Evolutionary conservation across 2,888 invertebrate genomes (phyloP).

Genomic region (Parasteatoda lunata): DNA sequence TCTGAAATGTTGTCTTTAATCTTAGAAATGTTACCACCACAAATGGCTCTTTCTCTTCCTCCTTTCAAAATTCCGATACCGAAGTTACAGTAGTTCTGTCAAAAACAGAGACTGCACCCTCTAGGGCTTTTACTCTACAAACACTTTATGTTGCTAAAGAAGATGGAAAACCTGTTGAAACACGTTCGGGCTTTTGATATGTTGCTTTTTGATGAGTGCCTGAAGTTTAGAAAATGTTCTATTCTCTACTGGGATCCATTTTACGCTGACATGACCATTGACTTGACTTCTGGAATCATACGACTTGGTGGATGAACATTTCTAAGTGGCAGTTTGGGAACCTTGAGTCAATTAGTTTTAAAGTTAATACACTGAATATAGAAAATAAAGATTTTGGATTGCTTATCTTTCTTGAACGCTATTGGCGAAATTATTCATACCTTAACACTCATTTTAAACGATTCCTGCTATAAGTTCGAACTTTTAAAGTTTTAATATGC

Average conservation of each 20-base stretch:
- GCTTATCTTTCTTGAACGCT: too few relatives aligned
- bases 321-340: neutral
- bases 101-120: constrained; percentile 29
- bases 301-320: neutral
- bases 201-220: constrained; percentile 32
- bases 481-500: too few relatives aligned
- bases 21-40: neutral
- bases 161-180: constrained; percentile 49
- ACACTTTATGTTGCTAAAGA: constrained; percentile 20
- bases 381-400: too few relatives aligned
- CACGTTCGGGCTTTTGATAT: constrained; percentile 41
- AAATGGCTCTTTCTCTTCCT: constrained; percentile 25
- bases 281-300: neutral
- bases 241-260: too few relatives aligned
- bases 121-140: constrained; percentile 14
- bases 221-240: neutral
- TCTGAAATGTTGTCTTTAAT: neutral
- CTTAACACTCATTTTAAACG: too few relatives aligned
- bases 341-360: neutral
- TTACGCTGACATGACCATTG: neutral
- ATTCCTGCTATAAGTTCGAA: too few relatives aligned
- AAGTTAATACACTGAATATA: neutral
- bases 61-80: constrained; percentile 10
- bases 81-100: constrained; percentile 34
- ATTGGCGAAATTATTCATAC: too few relatives aligned